A percentile compares a stretch with the other conserved stretches of the same genome.
Conservation (phyloP, 2,888 invertebrate species). For the Drosophila limbata region DNA sequence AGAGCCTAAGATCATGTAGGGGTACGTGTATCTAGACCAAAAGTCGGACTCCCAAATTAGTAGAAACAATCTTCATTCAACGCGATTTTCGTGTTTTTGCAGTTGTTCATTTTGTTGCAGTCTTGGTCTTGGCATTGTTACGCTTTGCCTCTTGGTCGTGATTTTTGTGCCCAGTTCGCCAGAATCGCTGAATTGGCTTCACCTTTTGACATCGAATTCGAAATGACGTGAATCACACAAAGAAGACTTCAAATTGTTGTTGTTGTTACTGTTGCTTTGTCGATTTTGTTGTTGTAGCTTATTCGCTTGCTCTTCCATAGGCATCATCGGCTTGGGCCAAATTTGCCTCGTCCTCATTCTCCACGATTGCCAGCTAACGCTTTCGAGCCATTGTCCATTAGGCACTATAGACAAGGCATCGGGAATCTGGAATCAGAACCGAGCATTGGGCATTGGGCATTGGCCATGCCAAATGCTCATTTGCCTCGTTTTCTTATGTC, state of each 20-base stretch:
- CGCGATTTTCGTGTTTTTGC: constrained; percentile 73
- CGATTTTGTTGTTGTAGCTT: constrained; percentile 6
- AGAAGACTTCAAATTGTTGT: constrained; percentile 54
- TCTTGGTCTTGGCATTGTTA: constrained; percentile 34
- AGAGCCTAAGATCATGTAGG: neutral
- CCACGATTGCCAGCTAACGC: constrained; percentile 58
- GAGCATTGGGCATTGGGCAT: constrained; percentile 19
- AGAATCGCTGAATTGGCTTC: constrained; percentile 78
- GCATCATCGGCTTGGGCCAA: constrained; percentile 47
- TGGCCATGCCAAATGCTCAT: constrained; percentile 61
- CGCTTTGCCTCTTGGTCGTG: constrained; percentile 59
- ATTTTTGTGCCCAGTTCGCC: constrained; percentile 76
- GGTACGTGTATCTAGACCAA: constrained; percentile 49
- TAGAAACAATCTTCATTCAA: constrained; percentile 61
- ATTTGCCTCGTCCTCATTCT: constrained; percentile 71
- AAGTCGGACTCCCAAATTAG: constrained; percentile 66
- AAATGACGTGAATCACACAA: constrained; percentile 77
- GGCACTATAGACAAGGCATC: constrained; percentile 19
- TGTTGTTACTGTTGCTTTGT: constrained; percentile 13
- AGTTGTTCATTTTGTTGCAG: constrained; percentile 30
- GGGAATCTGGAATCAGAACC: constrained; percentile 20
- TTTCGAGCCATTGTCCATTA: constrained; percentile 52
- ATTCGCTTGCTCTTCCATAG: constrained; percentile 24
- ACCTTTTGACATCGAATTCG: constrained; percentile 79
- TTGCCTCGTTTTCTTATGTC: constrained; percentile 47